Percentiles rank a stretch among this genome's conserved stretches.
These are phyloP conservation scores for Brachyptera putata DNA, from an alignment of 2,888 invertebrate species.

Conservation along the genomic window DNA sequence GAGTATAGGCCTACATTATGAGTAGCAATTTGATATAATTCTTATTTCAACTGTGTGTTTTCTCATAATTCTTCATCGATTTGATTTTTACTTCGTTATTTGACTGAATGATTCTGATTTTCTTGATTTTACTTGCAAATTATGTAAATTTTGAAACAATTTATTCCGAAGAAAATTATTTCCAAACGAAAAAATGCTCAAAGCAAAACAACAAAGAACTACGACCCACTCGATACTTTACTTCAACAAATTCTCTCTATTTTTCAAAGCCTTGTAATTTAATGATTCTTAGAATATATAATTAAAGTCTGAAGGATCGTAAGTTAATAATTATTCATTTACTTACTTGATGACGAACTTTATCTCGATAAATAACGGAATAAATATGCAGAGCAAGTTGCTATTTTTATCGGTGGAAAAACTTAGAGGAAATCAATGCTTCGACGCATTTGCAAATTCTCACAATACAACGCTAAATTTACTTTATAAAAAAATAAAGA, in stretches of 20 bases:
- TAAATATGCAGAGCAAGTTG: not conserved
- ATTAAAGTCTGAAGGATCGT: too few species aligned
- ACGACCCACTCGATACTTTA: not conserved
- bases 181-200: not conserved
- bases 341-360: not conserved
- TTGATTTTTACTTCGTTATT: too few species aligned
- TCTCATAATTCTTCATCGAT: too few species aligned
- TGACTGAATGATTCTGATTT: too few species aligned
- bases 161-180: not conserved
- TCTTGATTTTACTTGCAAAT: conserved; percentile 27
- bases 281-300: not conserved
- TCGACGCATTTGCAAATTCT: too few species aligned
- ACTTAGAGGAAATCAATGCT: too few species aligned
- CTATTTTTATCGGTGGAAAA: too few species aligned
- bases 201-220: not conserved
- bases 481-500: not conserved
- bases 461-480: too few species aligned
- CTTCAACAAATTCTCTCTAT: not conserved
- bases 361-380: not conserved
- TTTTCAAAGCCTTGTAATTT: not conserved
- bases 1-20: too few species aligned
- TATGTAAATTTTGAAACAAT: conserved; percentile 27
- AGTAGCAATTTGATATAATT: too few species aligned
- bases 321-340: conserved; percentile 1
- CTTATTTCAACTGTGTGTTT: too few species aligned